Conservation (phyloP, 35 echinoderm and acorn worm species). For the Hemicentrotus pulcherrimus region DNA sequence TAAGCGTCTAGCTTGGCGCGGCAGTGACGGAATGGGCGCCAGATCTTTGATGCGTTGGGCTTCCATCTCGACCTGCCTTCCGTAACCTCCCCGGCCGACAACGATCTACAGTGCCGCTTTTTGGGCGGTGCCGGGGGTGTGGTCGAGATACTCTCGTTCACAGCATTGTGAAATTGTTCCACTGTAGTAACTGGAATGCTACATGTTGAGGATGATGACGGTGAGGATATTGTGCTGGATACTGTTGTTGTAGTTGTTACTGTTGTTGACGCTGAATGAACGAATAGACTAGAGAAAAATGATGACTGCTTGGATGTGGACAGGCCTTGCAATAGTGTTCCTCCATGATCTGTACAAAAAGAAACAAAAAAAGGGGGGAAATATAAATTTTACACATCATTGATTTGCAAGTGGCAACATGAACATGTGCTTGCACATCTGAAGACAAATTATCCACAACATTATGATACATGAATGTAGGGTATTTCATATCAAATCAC, state of each 20-base stretch:
- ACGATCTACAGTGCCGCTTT: constrained; percentile 93
- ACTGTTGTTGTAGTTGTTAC: constrained; percentile 46
- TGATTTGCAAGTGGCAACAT: too few relatives aligned
- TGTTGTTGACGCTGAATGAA: constrained; percentile 17
- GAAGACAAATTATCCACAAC: too few relatives aligned
- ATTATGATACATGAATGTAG: too few relatives aligned
- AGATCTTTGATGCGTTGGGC: constrained; percentile 85
- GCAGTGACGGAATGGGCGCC: constrained; percentile 69
- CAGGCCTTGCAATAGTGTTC: constrained; percentile 20
- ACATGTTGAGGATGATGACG: constrained; percentile 34
- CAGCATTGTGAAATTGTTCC: constrained; percentile 50
- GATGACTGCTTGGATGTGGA: background rate
- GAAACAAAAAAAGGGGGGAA: background rate
- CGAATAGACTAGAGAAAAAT: constrained; percentile 32
- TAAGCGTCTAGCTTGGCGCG: constrained; percentile 70
- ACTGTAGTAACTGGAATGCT: constrained; percentile 47
- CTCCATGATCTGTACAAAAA: constrained; percentile 30
- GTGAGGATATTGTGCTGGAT: constrained; percentile 19
- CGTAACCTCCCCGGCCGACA: constrained; percentile 82
- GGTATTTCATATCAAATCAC: background rate
- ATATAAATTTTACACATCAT: too few relatives aligned
- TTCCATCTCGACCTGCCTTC: constrained; percentile 74
- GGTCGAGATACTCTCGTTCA: constrained; percentile 61
- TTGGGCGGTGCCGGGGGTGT: constrained; percentile 86
- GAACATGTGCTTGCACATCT: too few relatives aligned